Evolutionary conservation across 2,888 invertebrate species (phyloP).

Genomic region (Brachycybe producta): DNA sequence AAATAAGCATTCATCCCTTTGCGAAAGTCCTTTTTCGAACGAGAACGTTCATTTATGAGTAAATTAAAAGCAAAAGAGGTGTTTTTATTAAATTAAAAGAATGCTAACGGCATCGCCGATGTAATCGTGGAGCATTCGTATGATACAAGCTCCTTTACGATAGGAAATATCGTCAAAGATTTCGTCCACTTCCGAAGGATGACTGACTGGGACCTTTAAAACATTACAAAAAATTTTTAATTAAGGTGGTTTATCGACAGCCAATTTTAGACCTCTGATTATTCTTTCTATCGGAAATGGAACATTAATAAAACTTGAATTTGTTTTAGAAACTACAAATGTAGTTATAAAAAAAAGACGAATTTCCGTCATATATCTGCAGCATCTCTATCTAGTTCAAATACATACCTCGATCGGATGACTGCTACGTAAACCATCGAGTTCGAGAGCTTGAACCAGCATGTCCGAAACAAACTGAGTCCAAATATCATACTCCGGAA

Average conservation of each 20-base stretch:
- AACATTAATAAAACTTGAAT: not conserved
- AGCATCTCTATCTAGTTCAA: not conserved
- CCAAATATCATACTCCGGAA: conserved; percentile 95
- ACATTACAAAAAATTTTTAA: conserved; percentile 17
- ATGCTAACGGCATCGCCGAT: conserved; percentile 62
- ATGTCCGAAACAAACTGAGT: conserved; percentile 87
- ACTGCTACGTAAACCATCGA: conserved; percentile 74
- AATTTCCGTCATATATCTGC: no score
- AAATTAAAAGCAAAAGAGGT: not conserved
- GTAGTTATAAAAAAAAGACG: no score
- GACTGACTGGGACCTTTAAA: conserved; percentile 58
- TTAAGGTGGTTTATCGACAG: not conserved
- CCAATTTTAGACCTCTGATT: no score
- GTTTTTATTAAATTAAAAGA: no score
- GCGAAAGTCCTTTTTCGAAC: conserved; percentile 52
- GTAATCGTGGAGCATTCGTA: conserved; percentile 81
- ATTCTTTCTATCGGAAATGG: no score
- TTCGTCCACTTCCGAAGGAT: conserved; percentile 90
- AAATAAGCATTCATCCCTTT: conserved; percentile 86
- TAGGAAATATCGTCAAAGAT: conserved; percentile 97
- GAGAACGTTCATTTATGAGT: not conserved
- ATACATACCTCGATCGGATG: conserved; percentile 79
- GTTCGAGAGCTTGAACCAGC: conserved; percentile 65
- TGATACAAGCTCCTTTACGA: conserved; percentile 83
- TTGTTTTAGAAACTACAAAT: no score